Evolutionary conservation across 1,140 invertebrate species (phyloP).

Genomic region (Ostrea denselamellosa): DNA sequence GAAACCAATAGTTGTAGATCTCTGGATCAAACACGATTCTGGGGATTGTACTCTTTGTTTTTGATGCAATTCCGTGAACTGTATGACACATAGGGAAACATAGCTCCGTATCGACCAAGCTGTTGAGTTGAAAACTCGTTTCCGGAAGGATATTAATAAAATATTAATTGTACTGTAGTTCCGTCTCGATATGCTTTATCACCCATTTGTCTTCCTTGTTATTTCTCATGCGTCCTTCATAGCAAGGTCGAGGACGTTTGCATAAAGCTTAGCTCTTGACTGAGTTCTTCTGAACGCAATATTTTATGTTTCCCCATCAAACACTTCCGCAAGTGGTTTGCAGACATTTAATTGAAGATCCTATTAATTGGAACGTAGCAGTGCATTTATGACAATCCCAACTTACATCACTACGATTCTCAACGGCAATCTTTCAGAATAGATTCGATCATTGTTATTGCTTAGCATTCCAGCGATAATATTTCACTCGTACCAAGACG

Average conservation of each 20-base stretch:
- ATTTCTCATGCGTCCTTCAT: background rate
- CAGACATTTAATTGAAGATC: constrained; percentile 16
- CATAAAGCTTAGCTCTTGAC: background rate
- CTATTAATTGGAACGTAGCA: background rate
- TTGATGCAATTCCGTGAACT: background rate
- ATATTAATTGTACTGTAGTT: background rate
- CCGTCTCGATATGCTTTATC: background rate
- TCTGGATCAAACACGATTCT: too few relatives aligned
- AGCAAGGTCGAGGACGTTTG: background rate
- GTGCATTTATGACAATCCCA: background rate
- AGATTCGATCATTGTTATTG: too few relatives aligned
- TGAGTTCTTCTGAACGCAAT: background rate
- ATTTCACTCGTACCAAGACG: too few relatives aligned
- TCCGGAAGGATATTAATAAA: background rate
- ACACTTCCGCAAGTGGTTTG: background rate
- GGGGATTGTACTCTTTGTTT: too few relatives aligned
- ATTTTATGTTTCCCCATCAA: background rate
- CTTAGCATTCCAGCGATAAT: too few relatives aligned
- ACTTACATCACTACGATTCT: background rate
- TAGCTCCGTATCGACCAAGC: background rate
- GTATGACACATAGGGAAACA: background rate
- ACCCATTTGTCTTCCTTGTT: constrained; percentile 1
- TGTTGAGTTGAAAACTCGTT: constrained; percentile 12
- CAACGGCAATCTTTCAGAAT: background rate
- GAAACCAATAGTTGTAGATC: too few relatives aligned